phyloP scores from a whole-genome alignment of 2,113 vertebrate species.

The Lanius ludovicianus region DNA sequence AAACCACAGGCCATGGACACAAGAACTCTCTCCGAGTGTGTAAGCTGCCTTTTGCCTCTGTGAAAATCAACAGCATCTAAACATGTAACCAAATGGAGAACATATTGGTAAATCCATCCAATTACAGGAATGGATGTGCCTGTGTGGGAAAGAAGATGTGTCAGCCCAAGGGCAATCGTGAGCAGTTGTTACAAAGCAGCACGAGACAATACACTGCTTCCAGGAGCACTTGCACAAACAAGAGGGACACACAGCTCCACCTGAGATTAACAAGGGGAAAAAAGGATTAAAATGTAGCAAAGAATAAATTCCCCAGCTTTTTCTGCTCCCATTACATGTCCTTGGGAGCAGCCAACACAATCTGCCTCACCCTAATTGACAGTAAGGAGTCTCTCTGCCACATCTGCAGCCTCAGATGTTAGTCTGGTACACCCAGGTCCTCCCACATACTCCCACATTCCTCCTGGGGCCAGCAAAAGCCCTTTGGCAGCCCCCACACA shows the following conservation, averaged over 20 bases:
- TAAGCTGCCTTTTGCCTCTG: not conserved
- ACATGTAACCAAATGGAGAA: not conserved
- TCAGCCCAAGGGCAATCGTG: not conserved
- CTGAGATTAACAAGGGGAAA: not conserved
- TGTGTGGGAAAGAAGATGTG: not conserved
- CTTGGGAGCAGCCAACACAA: not conserved
- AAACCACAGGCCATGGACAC: not conserved
- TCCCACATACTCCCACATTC: not conserved
- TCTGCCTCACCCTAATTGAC: not conserved
- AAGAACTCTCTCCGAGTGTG: not conserved
- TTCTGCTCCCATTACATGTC: fast-evolving
- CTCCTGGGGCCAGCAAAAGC: not conserved
- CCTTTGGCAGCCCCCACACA: not conserved
- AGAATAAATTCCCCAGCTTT: not conserved
- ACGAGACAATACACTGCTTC: not conserved
- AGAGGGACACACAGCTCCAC: not conserved
- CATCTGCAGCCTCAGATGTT: not conserved
- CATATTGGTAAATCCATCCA: not conserved
- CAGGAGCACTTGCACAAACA: not conserved
- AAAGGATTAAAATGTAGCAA: not conserved
- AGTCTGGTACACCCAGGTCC: not conserved
- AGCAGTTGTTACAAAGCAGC: not conserved
- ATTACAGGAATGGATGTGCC: not conserved
- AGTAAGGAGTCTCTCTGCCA: not conserved
- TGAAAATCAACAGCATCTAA: not conserved